Conservation (phyloP, 2,113 vertebrate species). For the Charadrius vociferus region DNA sequence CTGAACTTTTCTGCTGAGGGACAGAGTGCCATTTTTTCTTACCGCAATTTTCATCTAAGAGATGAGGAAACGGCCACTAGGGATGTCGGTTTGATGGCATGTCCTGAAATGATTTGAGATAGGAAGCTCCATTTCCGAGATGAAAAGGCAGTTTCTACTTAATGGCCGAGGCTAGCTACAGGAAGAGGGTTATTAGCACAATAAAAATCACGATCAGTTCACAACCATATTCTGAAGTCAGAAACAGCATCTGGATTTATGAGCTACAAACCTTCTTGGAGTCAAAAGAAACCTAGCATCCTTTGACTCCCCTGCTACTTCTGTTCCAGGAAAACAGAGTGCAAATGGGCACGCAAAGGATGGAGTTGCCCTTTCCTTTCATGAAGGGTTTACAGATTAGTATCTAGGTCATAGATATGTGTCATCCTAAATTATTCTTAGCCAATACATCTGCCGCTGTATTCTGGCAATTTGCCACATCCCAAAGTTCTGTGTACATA, state of each 20-base stretch:
- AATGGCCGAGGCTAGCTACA: not conserved
- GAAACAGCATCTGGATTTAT: not conserved
- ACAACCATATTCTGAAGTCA: not conserved
- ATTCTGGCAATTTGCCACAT: not conserved
- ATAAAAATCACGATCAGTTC: not conserved
- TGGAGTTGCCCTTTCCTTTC: not conserved
- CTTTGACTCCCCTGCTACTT: not conserved
- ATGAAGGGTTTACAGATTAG: not conserved
- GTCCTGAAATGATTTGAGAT: not conserved
- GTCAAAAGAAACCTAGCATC: not conserved
- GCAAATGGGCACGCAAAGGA: not conserved
- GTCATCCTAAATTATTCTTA: not conserved
- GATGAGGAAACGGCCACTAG: not conserved
- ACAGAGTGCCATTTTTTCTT: not conserved
- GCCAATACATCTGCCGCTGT: not conserved
- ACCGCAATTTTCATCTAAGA: not conserved
- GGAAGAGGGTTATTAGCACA: constrained; percentile 9
- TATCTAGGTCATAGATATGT: rapidly evolving
- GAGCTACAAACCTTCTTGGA: not conserved
- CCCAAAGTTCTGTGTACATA: rapidly evolving
- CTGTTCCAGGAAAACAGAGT: not conserved
- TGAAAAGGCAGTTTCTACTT: not conserved
- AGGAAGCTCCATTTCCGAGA: not conserved
- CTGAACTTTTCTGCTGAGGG: not conserved
- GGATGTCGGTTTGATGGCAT: not conserved